A percentile compares a stretch with the other conserved stretches of the same genome.
Evolutionary conservation across 2,888 invertebrate genomes (phyloP).

Genomic region (Synanthedon vespiformis): DNA sequence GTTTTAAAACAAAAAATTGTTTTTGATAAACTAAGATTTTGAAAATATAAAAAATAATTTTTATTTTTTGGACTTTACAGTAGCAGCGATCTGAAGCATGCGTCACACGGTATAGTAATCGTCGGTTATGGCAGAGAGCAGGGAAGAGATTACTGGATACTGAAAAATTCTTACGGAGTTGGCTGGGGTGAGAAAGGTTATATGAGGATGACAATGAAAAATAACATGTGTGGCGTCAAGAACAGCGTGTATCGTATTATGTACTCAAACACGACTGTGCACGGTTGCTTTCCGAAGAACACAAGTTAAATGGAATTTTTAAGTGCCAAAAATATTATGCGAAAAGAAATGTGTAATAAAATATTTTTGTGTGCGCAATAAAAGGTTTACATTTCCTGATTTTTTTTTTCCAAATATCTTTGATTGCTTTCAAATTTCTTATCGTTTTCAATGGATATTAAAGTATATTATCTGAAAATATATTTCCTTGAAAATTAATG

Average conservation of each 20-base stretch:
- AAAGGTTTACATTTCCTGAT: no score
- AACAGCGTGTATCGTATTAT: background rate
- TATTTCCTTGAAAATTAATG: no score
- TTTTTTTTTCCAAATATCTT: no score
- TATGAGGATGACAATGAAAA: background rate
- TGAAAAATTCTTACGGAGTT: conserved; percentile 2
- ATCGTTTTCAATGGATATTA: no score
- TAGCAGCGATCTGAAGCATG: background rate
- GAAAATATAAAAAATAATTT: no score
- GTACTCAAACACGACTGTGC: background rate
- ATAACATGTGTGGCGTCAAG: conserved; percentile 1
- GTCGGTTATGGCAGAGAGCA: conserved; percentile 1
- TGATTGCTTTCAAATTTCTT: no score
- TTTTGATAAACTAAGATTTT: no score
- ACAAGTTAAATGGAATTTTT: background rate
- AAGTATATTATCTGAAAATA: no score
- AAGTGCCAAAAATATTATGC: background rate
- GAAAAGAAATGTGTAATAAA: background rate
- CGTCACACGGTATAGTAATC: background rate
- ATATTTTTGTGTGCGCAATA: no score
- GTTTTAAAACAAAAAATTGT: no score
- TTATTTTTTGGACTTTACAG: background rate
- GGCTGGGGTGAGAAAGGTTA: conserved; percentile 4
- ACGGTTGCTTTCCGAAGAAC: background rate
- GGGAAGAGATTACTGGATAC: conserved; percentile 1